A percentile compares a stretch with the other conserved stretches of the same genome.
These are phyloP conservation scores for Loriculus beryllinus DNA, from an alignment of 2,797 vertebrate species.

Conservation along the genomic window DNA sequence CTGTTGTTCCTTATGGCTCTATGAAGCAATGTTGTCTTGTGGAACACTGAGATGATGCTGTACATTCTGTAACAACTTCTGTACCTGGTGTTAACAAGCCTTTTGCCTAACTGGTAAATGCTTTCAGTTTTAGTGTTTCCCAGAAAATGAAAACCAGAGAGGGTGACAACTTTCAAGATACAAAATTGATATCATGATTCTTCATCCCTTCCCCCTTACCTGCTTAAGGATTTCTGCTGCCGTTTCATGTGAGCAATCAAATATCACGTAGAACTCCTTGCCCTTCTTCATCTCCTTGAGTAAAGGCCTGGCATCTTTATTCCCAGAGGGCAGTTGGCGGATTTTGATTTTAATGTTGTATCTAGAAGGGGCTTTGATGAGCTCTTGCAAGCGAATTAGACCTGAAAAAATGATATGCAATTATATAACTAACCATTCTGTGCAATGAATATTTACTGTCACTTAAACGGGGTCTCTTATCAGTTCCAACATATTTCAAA, in stretches of 20 bases:
- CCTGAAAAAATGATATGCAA: constrained; percentile 77
- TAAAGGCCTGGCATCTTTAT: constrained; percentile 92
- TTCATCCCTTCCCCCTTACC: constrained; percentile 67
- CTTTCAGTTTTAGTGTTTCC: neutral
- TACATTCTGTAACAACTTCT: neutral
- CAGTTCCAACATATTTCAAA: neutral
- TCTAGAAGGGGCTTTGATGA: constrained; percentile 98
- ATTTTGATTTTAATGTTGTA: constrained; percentile 99
- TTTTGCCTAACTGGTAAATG: neutral
- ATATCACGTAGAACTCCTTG: constrained; percentile 95
- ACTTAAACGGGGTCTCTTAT: neutral
- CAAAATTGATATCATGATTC: neutral
- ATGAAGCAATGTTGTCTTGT: neutral
- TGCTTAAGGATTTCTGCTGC: constrained; percentile 94
- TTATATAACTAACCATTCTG: neutral
- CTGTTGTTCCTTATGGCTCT: neutral
- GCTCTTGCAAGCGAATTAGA: constrained; percentile 94
- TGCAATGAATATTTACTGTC: neutral
- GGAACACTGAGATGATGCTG: neutral
- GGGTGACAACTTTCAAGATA: neutral
- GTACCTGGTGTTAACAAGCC: neutral
- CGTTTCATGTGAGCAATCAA: constrained; percentile 93
- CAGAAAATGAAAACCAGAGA: neutral
- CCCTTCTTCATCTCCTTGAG: constrained; percentile 99
- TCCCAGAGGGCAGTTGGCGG: constrained; percentile 92